phyloP scores from a whole-genome alignment of 2,797 vertebrate genomes.

The Pogoniulus pusillus region DNA sequence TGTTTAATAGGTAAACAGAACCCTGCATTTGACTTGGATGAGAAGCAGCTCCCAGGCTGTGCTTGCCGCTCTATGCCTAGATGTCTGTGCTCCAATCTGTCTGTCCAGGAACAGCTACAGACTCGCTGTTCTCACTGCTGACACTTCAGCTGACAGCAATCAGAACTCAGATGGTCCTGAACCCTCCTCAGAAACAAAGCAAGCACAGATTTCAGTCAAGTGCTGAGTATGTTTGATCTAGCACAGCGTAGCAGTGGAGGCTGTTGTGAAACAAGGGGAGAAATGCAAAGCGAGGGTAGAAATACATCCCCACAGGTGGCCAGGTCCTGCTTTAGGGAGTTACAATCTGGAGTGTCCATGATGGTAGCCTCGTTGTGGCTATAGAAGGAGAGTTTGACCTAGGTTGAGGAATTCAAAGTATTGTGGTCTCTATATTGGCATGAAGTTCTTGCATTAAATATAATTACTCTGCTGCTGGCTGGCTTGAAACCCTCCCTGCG shows the following conservation, averaged over 20 bases:
- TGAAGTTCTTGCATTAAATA: not conserved
- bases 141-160: not conserved
- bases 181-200: not conserved
- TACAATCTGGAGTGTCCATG: not conserved
- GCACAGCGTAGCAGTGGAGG: not conserved
- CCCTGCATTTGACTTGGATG: not conserved
- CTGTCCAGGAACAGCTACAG: constrained; percentile 19
- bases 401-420: not conserved
- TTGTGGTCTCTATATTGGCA: not conserved
- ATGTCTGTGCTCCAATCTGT: not conserved
- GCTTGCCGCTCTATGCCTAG: not conserved
- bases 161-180: not conserved
- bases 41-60: not conserved
- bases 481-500: not conserved
- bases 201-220: not conserved
- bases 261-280: not conserved
- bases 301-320: not conserved
- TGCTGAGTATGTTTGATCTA: not conserved
- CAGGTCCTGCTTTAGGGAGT: not conserved
- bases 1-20: not conserved
- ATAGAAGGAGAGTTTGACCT: not conserved
- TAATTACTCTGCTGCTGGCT: not conserved
- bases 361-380: not conserved
- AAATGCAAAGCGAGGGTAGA: not conserved
- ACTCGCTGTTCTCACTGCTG: not conserved